Evolutionary conservation across 1,140 invertebrate species (phyloP), one percentile per base, ranked within the genome.

Genomic region (Charaxes varanes): DNA sequence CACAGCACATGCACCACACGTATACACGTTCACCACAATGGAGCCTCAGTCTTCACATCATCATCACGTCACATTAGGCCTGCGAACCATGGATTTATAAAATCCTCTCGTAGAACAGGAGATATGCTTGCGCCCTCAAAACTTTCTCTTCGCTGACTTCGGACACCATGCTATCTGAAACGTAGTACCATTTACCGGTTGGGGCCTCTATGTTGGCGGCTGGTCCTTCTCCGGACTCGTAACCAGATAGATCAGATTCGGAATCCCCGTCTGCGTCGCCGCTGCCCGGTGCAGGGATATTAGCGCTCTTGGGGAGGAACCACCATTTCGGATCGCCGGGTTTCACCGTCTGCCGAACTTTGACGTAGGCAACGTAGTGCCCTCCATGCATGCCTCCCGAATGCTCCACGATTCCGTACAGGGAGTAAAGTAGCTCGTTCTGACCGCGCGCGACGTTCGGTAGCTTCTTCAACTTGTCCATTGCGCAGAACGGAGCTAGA

Each of bases 331-430:
- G 86, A 56, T 91, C 90, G 6, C 87, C 84, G 2, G 82, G 60
- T 16, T 84, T 74, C 16, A 92, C 62, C 4, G 86, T 84, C 4
- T 85, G 54, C 19, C 90, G 82, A 12, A 94, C 92, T 84, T 94
- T 94, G 1, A 95, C 93, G 66, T 97, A 99, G 4, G 97, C 95
- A n/a, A 96, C 93, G 69, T 99, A 99, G 82, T 99, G 97, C 2
- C 97, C 97, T 30, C 94, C 92, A 57, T 92, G 90, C 48, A 98
- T 88, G 7, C 90, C 90, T 2, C 97, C 97, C 41, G 91, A 93
- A 67, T 99, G 97, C 66, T 96, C 95, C 7, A 99, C 96, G 4
- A 99, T 90, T 2, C 96, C 97, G 66, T 97, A 99, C 10, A 99
- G 84, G 0, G 94, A 91, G 78, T 99, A 99, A 11, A 95, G 69